Evolutionary conservation across 1,140 invertebrate species (phyloP).

Genomic region (Ooceraea biroi): DNA sequence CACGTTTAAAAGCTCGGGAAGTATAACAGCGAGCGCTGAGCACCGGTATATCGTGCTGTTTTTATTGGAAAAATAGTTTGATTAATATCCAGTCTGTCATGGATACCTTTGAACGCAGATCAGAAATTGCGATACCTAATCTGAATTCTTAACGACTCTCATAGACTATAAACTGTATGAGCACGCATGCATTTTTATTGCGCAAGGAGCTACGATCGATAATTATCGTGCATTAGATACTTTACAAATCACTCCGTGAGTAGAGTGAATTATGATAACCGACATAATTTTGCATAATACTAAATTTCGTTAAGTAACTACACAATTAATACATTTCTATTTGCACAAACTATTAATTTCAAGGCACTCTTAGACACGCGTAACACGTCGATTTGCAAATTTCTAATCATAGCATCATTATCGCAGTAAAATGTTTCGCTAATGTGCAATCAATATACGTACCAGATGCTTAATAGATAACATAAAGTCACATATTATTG

Average conservation of each 20-base stretch:
- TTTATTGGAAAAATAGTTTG: conserved; percentile 70
- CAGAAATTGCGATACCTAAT: conserved; percentile 63
- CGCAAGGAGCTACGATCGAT: conserved; percentile 10
- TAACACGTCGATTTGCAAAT: conserved; percentile 31
- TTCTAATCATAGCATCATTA: conserved; percentile 45
- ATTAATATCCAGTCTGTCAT: conserved; percentile 66
- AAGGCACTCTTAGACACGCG: not conserved
- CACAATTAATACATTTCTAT: conserved; percentile 46
- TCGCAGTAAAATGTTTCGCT: conserved; percentile 22
- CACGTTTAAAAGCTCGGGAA: conserved; percentile 40
- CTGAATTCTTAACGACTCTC: conserved; percentile 65
- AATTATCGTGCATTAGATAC: conserved; percentile 46
- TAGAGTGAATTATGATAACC: conserved; percentile 22
- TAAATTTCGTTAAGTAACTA: conserved; percentile 32
- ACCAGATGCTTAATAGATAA: conserved; percentile 46
- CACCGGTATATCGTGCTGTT: conserved; percentile 22
- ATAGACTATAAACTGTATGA: conserved; percentile 39
- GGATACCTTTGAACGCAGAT: conserved; percentile 62
- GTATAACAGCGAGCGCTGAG: conserved; percentile 24
- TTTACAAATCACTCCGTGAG: conserved; percentile 36
- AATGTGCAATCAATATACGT: conserved; percentile 57
- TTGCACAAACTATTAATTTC: conserved; percentile 44
- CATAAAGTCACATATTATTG: conserved; percentile 42
- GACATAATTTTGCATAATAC: conserved; percentile 51
- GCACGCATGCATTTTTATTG: conserved; percentile 22